Conservation (phyloP, 1,140 invertebrate genomes). For the Saccostrea cuccullata region DNA sequence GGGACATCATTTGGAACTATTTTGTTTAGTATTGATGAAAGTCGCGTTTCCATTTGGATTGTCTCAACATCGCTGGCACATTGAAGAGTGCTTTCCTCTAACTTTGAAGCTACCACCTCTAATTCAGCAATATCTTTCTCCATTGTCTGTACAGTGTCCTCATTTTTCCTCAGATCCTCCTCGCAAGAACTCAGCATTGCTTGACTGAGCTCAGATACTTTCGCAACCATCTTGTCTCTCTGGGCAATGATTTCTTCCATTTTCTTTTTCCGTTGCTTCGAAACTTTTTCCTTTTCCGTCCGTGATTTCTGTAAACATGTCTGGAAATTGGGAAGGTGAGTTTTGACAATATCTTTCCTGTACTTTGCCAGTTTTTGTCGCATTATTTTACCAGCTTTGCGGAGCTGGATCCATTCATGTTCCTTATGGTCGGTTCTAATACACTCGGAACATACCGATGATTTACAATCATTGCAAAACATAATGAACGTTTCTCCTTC, state of each 20-base stretch:
- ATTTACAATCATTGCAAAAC: neutral
- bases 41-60: neutral
- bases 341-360: neutral
- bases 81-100: neutral
- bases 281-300: neutral
- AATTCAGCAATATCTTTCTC: neutral
- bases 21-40: neutral
- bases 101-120: neutral
- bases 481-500: constrained; percentile 4
- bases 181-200: neutral
- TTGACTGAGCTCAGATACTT: neutral
- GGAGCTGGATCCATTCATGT: constrained; percentile 7
- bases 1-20: neutral
- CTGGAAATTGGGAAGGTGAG: neutral
- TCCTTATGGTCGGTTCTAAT: neutral
- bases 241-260: constrained; percentile 16
- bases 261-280: neutral
- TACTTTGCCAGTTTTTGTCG: neutral
- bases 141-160: neutral
- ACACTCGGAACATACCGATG: neutral
- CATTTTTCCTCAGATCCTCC: neutral
- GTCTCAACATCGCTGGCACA: neutral
- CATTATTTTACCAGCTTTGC: neutral
- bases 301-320: neutral
- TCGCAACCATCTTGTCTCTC: neutral